A percentile compares a stretch with the other conserved stretches of the same genome.
phyloP scores from a whole-genome alignment of 2,113 vertebrate species.

The Irena cyanogastra region DNA sequence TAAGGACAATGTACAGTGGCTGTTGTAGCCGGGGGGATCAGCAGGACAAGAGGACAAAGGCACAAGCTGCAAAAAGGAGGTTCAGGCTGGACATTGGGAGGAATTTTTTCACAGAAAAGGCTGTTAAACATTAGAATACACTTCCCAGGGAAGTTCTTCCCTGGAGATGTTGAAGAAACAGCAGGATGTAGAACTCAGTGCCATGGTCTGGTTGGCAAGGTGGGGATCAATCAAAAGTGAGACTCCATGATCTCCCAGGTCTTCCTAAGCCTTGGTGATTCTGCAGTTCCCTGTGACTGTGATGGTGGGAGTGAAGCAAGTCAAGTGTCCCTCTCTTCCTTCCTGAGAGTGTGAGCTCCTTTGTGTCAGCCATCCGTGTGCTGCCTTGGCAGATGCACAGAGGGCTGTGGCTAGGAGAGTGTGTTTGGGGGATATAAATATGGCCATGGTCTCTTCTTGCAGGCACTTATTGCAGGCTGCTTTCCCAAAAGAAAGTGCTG shows the following conservation, averaged over 20 bases:
- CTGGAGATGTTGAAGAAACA: neutral
- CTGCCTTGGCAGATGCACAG: neutral
- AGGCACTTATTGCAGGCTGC: neutral
- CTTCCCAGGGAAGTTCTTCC: neutral
- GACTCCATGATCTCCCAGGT: neutral
- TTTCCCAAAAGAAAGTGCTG: neutral
- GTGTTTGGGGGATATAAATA: neutral
- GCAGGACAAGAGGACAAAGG: neutral
- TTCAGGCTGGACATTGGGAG: neutral
- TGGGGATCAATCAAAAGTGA: too few relatives aligned
- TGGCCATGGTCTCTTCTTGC: neutral
- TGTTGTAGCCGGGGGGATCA: rapidly evolving
- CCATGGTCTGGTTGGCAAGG: neutral
- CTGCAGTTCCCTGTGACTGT: neutral
- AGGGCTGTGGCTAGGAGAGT: neutral
- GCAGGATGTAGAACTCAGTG: neutral
- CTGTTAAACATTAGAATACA: neutral
- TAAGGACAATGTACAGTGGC: neutral
- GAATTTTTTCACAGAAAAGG: neutral
- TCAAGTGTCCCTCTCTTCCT: neutral
- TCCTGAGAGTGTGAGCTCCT: neutral
- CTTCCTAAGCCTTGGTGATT: neutral
- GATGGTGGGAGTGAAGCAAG: neutral
- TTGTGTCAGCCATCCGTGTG: rapidly evolving
- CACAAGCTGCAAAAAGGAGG: neutral